phyloP scores from a whole-genome alignment of 2,797 vertebrate species.

The Cuculus canorus region DNA sequence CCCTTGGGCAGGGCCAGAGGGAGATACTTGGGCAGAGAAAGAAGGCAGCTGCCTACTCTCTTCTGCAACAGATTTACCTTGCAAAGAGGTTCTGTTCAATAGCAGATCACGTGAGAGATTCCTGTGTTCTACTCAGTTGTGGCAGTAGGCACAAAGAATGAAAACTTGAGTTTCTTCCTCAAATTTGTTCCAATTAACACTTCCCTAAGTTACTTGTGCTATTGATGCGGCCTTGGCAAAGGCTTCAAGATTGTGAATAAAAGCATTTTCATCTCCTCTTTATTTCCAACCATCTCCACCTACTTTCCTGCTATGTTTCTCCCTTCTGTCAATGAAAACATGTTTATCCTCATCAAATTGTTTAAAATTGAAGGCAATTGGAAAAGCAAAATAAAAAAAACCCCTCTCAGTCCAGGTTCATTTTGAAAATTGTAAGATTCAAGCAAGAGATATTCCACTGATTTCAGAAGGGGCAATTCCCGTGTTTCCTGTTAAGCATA shows the following conservation, averaged over 20 bases:
- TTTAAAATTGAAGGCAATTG: not conserved
- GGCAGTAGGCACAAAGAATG: not conserved
- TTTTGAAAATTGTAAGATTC: not conserved
- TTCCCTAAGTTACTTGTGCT: not conserved
- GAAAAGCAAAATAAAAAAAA: not conserved
- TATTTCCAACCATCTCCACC: not conserved
- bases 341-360: not conserved
- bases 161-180: not conserved
- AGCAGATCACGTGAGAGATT: not conserved
- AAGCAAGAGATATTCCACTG: not conserved
- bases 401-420: not conserved
- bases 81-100: not conserved
- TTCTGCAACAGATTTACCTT: not conserved
- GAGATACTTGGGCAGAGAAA: not conserved
- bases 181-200: not conserved
- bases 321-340: not conserved
- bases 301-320: not conserved
- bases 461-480: not conserved
- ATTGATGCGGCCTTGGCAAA: not conserved
- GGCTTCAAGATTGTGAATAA: not conserved
- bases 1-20: not conserved
- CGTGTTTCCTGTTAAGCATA: not conserved
- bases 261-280: not conserved
- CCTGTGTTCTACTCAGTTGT: not conserved
- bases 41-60: not conserved